Evolutionary conservation across 2,888 invertebrate species (phyloP), one percentile per base, ranked within the genome.

Genomic region (Myopa tessellatipennis): DNA sequence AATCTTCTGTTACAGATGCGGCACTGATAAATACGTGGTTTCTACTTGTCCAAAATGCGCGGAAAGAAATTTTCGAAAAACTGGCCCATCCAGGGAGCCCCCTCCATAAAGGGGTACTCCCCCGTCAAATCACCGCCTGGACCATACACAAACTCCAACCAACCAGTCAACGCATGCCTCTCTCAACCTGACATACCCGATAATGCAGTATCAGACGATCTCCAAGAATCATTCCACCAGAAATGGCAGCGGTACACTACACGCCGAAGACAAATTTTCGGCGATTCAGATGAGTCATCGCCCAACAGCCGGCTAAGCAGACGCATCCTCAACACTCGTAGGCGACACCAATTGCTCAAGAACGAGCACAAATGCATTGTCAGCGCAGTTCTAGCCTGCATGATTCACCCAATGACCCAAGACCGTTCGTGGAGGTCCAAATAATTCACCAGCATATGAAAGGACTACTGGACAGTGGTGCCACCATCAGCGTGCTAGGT

Each of bases 1-100:
- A 5, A 71, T 26, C 26, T 71, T 71, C 55, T 71, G 71, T 36
- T 71, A 71, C n/a, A 5, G 71, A 0, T 71, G 52, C 34, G 55
- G 71, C 26, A 45, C 38, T 14, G 71, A 71, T 38, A 71, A 55
- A 3, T 71, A 55, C 18, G 71, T 26, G 26, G 26, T 26, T 26
- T 1, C 26, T 1, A 26, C 26, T 26, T 26, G 26, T 26, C 26
- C 26, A 26, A 26, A 26, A 26, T 26, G 26, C 26, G 26, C 26
- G 26, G 26, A 26, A 26, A 26, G 26, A 26, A 52, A 5, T 1
- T 71, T 12, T 18, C 71, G 38, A 71, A 52, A 18, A 71, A 71
- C n/a, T 71, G 55, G 52, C 36, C 52, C 5, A 55, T n/a, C 58
- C 58, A n/a, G n/a, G n/a, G n/a, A 58, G 12, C 58, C n/a, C n/a